Base-by-base conservation (phyloP, 1,140 invertebrate species). In the Drosophila ambigua region DNA sequence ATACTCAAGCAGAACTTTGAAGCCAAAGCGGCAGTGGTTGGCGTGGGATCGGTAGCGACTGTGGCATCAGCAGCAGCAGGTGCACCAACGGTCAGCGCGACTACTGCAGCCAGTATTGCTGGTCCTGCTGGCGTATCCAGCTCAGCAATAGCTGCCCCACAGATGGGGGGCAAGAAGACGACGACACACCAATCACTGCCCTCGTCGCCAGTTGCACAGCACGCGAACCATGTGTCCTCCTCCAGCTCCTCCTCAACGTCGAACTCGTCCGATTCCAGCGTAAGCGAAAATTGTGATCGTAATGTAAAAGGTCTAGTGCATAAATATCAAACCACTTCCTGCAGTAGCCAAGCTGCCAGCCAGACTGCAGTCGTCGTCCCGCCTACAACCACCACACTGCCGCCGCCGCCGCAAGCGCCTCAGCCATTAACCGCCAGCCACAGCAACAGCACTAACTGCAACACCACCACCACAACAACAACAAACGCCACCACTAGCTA, bases 1-100 rank as follows among this genome's bases (percentile, higher is more conserved):
- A 96, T 95, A 92, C 93, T 97, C 59, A 97, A 97, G 92, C 96
- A 96, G 91, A 96, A 97, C 88, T 97, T 97, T 90, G 96, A 97
- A 92, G 96, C 96, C 7, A 96, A 96, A 83, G 95, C 94, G 4
- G 94, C 92, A 90, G 72, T 62, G 61, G 76, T 68, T 24, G 57
- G 72, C 54, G 77, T 39, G 5, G 69, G 41, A 9, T 41, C 44
- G 59, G 59, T 31, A 61, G 63, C 49, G 16, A 39, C n/a, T 11
- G 31, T 35, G 50, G 92, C 41, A 91, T 82, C 55, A 90, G 83
- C 61, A 73, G 23, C 31, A 31, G 31, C 31, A 31, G 8, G 31
- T 31, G 8, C 8, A 31, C 31, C 31, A 9, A 31, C 31, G 8
- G 31, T 31, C 3, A 3, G 31, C 31, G 0, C 16, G 16, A 92